phyloP scores from a whole-genome alignment of 1,140 invertebrate genomes.

The Spodoptera litura region DNA sequence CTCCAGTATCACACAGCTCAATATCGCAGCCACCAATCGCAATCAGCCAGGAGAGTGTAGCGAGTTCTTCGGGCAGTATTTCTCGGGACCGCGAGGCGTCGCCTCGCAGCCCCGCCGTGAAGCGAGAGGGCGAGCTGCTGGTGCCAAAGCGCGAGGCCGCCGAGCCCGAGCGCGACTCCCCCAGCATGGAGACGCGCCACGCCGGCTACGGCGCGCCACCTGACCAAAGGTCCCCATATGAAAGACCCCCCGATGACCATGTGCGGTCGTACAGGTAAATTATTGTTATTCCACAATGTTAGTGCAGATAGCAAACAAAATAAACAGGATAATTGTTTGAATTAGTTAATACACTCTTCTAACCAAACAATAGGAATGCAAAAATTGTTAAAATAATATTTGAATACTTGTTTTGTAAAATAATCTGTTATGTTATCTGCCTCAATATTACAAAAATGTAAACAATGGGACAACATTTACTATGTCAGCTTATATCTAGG shows the following conservation, averaged over 20 bases:
- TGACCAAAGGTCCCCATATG: conserved; percentile 89
- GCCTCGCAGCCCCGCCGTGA: conserved; percentile 86
- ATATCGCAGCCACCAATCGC: conserved; percentile 51
- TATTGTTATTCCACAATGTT: too few species aligned
- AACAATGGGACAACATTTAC: too few species aligned
- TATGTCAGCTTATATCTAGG: too few species aligned
- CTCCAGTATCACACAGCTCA: conserved; percentile 41
- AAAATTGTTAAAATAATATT: not conserved
- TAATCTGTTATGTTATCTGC: too few species aligned
- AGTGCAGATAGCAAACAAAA: too few species aligned
- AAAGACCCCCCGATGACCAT: conserved; percentile 88
- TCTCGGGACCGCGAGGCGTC: conserved; percentile 86
- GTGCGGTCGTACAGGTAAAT: conserved; percentile 86
- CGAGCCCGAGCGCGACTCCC: conserved; percentile 90
- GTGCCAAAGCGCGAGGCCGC: conserved; percentile 89
- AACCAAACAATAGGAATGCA: not conserved
- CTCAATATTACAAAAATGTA: too few species aligned
- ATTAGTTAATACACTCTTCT: too few species aligned
- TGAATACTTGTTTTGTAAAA: not conserved
- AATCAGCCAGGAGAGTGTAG: conserved; percentile 52
- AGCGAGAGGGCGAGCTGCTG: conserved; percentile 87
- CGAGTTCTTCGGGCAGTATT: conserved; percentile 76
- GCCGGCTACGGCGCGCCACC: conserved; percentile 86
- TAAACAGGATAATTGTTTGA: too few species aligned
- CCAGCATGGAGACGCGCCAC: conserved; percentile 90